Evolutionary conservation across 1,140 invertebrate species (phyloP).

Genomic region (Maniola jurtina): DNA sequence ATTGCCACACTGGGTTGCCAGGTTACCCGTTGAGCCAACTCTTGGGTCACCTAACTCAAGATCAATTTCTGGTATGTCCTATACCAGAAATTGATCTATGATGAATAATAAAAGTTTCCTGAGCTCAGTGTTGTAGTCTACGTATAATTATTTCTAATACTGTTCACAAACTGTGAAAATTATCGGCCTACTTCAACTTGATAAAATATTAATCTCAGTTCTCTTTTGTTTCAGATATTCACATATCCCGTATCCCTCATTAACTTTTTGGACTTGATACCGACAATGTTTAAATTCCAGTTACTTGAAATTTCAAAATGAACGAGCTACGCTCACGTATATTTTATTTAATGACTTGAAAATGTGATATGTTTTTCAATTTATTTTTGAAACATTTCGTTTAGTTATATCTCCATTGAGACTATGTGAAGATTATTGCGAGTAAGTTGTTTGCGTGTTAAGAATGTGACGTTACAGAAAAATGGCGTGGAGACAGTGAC

Average conservation of each 20-base stretch:
- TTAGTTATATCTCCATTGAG: not conserved
- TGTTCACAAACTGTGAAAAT: no score
- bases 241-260: not conserved
- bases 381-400: not conserved
- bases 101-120: no score
- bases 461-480: not conserved
- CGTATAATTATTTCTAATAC: no score
- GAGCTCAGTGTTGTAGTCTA: no score
- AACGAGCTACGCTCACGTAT: not conserved
- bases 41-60: no score
- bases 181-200: not conserved
- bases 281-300: not conserved
- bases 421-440: no score
- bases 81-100: no score
- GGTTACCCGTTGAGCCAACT: no score
- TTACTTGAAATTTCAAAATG: not conserved
- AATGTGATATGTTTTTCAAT: not conserved
- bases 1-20: no score
- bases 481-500: not conserved
- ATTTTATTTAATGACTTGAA: not conserved
- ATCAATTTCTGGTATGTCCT: no score
- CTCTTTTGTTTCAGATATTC: slow-evolving; percentile 11
- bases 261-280: not conserved
- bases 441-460: not conserved
- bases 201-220: not conserved